phyloP scores from a whole-genome alignment of 1,140 invertebrate species.

The Geopemphigus sp. region DNA sequence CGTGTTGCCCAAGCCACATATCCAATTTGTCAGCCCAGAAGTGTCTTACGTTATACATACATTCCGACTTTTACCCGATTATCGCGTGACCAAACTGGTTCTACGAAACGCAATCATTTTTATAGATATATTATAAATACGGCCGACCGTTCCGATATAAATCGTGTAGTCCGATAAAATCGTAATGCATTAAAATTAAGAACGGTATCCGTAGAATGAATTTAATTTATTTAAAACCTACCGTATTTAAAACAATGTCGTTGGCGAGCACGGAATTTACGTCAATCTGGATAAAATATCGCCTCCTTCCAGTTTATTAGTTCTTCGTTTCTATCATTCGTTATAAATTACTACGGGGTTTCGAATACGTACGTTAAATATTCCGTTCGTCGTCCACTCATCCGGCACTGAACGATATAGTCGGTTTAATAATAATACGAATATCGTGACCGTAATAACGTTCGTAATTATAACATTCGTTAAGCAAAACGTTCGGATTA shows the following conservation, averaged over 20 bases:
- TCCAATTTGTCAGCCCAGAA: neutral
- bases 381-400: neutral
- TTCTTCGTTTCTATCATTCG: neutral
- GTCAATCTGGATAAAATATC: conserved; percentile 18
- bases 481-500: neutral
- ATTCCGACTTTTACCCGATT: neutral
- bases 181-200: conserved; percentile 11
- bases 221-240: conserved; percentile 14
- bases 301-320: conserved; percentile 13
- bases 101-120: conserved; percentile 1
- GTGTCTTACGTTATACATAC: neutral
- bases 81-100: conserved; percentile 27
- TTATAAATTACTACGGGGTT: neutral
- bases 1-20: no score
- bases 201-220: neutral
- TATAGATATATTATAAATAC: conserved; percentile 23
- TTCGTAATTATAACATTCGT: neutral
- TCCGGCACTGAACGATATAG: neutral
- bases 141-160: conserved; percentile 8
- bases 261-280: neutral
- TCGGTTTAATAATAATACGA: neutral
- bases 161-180: neutral
- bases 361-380: neutral
- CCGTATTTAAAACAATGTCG: neutral
- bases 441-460: neutral